Percentiles rank a stretch among this genome's conserved stretches.
Evolutionary conservation across 2,888 invertebrate genomes (phyloP).

Genomic region (Lydus trimaculatus): DNA sequence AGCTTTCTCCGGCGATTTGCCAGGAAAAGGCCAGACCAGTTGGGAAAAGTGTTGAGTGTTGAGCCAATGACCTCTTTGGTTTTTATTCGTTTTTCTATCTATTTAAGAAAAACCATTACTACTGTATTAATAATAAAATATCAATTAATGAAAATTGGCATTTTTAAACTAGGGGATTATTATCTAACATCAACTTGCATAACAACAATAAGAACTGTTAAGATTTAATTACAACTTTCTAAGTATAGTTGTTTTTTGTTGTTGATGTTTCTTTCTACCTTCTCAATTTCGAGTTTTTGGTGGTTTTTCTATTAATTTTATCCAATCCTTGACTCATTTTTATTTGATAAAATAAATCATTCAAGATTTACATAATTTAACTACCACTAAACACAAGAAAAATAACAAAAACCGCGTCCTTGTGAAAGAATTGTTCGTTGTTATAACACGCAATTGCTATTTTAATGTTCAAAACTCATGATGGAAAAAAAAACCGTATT

Average conservation of each 20-base stretch:
- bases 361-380: too few relatives aligned
- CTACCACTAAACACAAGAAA: too few relatives aligned
- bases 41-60: neutral
- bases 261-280: too few relatives aligned
- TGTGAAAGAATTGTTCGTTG: too few relatives aligned
- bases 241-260: neutral
- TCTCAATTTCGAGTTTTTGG: too few relatives aligned
- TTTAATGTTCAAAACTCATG: too few relatives aligned
- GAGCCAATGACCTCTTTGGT: neutral
- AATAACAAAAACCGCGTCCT: too few relatives aligned
- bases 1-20: conserved; percentile 1
- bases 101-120: neutral
- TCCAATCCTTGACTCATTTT: too few relatives aligned
- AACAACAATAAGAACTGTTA: conserved; percentile 1
- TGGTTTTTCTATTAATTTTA: too few relatives aligned
- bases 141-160: neutral
- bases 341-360: too few relatives aligned
- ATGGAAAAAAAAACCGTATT: too few relatives aligned
- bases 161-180: neutral
- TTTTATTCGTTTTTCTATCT: neutral
- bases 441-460: too few relatives aligned
- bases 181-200: neutral
- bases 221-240: neutral
- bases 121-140: neutral
- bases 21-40: conserved; percentile 1